Conservation (phyloP, 2,888 invertebrate species). For the Serripes groenlandicus region DNA sequence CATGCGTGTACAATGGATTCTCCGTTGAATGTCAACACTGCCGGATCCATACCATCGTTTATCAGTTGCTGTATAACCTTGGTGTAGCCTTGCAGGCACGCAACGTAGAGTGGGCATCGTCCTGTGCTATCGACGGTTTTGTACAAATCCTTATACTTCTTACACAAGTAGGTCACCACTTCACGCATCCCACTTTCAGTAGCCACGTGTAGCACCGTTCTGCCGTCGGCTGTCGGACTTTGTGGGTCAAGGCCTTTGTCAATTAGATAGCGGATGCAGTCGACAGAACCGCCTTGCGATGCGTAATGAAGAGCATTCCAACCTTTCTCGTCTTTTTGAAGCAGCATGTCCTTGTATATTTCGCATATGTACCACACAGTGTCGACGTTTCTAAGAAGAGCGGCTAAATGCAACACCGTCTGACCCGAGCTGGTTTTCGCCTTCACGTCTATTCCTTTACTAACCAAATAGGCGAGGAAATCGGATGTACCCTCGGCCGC, state of each 20-base stretch:
- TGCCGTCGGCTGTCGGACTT: conserved; percentile 7
- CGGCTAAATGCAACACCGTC: conserved; percentile 7
- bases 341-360: background rate
- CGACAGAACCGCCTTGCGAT: conserved; percentile 8
- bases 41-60: background rate
- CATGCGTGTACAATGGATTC: conserved; percentile 15
- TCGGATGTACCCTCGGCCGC: conserved; percentile 11
- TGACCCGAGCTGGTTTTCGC: conserved; percentile 1
- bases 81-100: background rate
- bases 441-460: background rate
- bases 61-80: background rate
- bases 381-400: conserved; percentile 2
- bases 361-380: conserved; percentile 9
- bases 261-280: conserved; percentile 9
- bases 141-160: background rate
- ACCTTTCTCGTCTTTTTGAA: background rate
- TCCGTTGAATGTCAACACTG: background rate
- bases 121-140: background rate
- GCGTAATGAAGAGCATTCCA: conserved; percentile 19
- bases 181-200: conserved; percentile 10
- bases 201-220: conserved; percentile 5
- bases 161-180: background rate
- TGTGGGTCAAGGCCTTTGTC: background rate
- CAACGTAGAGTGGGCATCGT: conserved; percentile 3
- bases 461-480: conserved; percentile 11